Conservation (phyloP, 2,888 invertebrate genomes). For the Hymenopus coronatus region DNA sequence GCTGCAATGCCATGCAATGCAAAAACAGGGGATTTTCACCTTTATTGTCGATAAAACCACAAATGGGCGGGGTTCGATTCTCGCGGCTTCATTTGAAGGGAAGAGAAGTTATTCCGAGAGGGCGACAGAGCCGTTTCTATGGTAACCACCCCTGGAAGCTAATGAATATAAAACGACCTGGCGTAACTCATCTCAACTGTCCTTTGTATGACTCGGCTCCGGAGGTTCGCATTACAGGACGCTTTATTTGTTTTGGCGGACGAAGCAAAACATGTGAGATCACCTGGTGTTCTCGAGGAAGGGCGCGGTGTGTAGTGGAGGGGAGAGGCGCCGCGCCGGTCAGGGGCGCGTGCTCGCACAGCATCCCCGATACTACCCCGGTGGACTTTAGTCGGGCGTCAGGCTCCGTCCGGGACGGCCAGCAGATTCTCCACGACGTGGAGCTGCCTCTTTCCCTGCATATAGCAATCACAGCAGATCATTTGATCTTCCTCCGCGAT, state of each 20-base stretch:
- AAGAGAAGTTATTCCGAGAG: neutral
- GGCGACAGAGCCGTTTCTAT: neutral
- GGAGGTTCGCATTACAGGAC: neutral
- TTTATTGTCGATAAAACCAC: no score
- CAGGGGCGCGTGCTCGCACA: neutral
- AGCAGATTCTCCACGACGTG: neutral
- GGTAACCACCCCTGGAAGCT: neutral
- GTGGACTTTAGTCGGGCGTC: neutral
- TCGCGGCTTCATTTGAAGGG: neutral
- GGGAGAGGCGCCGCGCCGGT: neutral
- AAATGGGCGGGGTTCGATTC: neutral
- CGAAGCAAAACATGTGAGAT: neutral
- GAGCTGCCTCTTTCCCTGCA: neutral
- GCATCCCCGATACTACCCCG: neutral
- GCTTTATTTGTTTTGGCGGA: neutral
- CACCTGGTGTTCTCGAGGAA: neutral
- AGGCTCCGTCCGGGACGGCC: neutral
- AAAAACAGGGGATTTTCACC: no score
- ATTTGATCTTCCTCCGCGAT: neutral
- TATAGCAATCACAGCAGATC: neutral
- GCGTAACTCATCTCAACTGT: neutral
- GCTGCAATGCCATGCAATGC: no score
- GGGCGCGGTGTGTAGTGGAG: neutral
- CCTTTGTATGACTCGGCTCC: neutral
- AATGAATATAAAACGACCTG: neutral